Conservation (phyloP, 2,797 vertebrate species). For the Apodemus agrarius region DNA sequence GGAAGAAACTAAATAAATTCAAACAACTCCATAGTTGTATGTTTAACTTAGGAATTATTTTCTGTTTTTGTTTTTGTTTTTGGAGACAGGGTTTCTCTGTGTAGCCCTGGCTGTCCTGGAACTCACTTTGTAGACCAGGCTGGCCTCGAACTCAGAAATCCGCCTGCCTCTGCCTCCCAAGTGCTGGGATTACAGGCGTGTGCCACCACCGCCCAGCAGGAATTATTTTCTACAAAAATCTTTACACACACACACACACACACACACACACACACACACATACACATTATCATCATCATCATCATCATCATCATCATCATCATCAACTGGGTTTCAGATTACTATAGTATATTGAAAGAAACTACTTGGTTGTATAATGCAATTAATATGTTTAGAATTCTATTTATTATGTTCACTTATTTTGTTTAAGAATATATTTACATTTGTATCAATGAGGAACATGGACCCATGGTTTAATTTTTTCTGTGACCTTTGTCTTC, state of each 20-base stretch:
- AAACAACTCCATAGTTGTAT: constrained; percentile 8
- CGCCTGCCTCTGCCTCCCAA: too few relatives aligned
- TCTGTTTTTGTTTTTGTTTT: too few relatives aligned
- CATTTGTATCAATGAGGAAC: not conserved
- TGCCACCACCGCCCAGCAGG: too few relatives aligned
- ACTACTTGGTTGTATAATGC: not conserved
- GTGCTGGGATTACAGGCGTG: too few relatives aligned
- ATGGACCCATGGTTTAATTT: not conserved
- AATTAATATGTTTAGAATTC: not conserved
- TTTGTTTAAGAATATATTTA: not conserved
- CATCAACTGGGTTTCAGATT: not conserved
- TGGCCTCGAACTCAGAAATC: too few relatives aligned
- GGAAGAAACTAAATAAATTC: constrained; percentile 67
- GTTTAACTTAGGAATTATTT: constrained; percentile 43
- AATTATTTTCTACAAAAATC: not conserved
- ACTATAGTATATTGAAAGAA: not conserved
- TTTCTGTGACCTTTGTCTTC: not conserved
- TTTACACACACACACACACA: not conserved
- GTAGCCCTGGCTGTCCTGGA: too few relatives aligned
- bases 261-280: not conserved
- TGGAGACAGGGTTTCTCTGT: too few relatives aligned
- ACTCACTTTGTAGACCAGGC: too few relatives aligned
- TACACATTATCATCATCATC: not conserved
- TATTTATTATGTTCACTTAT: not conserved
- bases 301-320: not conserved